phyloP scores from a whole-genome alignment of 2,797 vertebrate genomes.

The Poliocrania exsul region DNA sequence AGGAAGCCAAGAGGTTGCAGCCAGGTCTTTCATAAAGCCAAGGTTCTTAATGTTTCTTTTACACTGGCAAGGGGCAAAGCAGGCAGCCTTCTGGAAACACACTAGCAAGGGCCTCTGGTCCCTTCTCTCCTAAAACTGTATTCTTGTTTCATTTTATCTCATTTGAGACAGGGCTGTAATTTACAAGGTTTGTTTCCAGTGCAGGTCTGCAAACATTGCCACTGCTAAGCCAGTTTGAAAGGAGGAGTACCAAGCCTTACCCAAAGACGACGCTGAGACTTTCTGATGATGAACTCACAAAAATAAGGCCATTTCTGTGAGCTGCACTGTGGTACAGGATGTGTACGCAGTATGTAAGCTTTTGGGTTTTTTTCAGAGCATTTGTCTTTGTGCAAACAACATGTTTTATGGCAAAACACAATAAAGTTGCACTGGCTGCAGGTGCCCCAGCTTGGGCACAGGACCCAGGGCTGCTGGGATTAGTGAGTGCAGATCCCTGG shows the following conservation, averaged over 20 bases:
- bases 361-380: rapidly evolving
- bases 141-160: background rate
- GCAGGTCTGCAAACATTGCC: background rate
- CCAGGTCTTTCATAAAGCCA: background rate
- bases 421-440: background rate
- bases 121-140: background rate
- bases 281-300: background rate
- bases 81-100: background rate
- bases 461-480: background rate
- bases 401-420: background rate
- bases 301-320: background rate
- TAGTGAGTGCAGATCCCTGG: background rate
- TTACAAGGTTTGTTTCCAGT: background rate
- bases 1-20: background rate
- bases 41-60: background rate
- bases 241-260: background rate
- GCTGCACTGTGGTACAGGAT: background rate
- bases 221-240: background rate
- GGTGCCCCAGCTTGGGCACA: background rate
- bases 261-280: background rate
- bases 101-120: background rate
- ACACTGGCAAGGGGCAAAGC: background rate
- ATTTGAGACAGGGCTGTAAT: background rate
- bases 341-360: rapidly evolving
- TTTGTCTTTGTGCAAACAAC: background rate